These are phyloP conservation scores for Crotalus adamanteus DNA, from an alignment of 2,797 vertebrate species.

Conservation along the genomic window DNA sequence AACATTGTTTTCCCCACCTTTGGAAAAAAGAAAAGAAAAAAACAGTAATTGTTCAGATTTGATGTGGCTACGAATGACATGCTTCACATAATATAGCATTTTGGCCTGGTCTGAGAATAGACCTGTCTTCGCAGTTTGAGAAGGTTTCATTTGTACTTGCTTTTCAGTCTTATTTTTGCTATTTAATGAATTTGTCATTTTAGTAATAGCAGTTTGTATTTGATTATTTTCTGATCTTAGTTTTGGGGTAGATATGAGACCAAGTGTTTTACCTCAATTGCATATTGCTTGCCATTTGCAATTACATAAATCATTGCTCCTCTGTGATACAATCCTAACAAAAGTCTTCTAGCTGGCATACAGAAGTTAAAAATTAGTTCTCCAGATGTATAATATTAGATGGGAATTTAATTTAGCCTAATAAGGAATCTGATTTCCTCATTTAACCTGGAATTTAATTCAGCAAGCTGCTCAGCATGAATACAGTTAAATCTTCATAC, in stretches of 20 bases:
- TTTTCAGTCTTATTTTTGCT: neutral
- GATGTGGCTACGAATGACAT: neutral
- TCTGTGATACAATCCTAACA: neutral
- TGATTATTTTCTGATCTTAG: neutral
- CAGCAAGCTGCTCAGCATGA: neutral
- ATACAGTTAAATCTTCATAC: neutral
- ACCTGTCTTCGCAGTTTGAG: neutral
- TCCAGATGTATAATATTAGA: neutral
- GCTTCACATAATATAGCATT: neutral
- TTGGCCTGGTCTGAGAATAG: no score
- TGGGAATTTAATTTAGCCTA: neutral
- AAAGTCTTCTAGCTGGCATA: neutral
- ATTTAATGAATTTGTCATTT: neutral
- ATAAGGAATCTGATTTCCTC: neutral
- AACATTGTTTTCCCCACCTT: neutral
- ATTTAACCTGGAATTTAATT: neutral
- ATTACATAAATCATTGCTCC: neutral
- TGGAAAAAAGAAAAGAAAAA: neutral
- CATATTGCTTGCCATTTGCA: neutral
- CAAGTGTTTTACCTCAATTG: neutral
- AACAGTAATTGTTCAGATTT: neutral
- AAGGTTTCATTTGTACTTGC: neutral
- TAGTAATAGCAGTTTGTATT: neutral
- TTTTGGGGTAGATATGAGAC: neutral
- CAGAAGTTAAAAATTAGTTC: neutral